Conservation (phyloP, 2,797 vertebrate genomes). For the Simalia tracyae region DNA sequence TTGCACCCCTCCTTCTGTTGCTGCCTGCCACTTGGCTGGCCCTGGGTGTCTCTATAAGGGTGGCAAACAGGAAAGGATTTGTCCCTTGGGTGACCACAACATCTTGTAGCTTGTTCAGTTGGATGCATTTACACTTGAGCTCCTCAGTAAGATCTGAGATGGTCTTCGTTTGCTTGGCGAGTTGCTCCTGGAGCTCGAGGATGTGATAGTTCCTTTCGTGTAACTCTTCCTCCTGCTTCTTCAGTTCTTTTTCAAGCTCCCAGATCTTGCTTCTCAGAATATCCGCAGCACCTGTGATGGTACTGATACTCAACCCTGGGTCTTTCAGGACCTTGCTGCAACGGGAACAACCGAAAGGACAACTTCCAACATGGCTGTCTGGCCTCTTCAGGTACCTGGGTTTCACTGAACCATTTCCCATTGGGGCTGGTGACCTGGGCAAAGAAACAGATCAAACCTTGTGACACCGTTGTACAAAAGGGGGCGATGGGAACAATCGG, state of each 20-base stretch:
- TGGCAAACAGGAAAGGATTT: conserved; percentile 68
- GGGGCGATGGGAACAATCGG: neutral
- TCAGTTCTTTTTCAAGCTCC: conserved; percentile 85
- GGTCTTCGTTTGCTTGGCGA: conserved; percentile 76
- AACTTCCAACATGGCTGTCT: conserved; percentile 61
- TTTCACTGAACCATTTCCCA: conserved; percentile 90
- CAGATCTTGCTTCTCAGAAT: conserved; percentile 77
- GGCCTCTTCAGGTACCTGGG: conserved; percentile 82
- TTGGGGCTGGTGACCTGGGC: conserved; percentile 69
- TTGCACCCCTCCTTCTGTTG: conserved; percentile 85
- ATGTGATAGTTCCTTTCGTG: conserved; percentile 76
- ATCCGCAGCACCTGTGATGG: conserved; percentile 65
- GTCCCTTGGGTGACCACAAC: conserved; percentile 74
- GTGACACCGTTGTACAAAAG: neutral
- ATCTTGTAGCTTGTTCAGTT: conserved; percentile 86
- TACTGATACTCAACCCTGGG: conserved; percentile 22
- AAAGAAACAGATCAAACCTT: neutral
- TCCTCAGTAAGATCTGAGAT: conserved; percentile 85
- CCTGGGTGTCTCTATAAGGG: conserved; percentile 63
- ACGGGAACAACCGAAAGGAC: conserved; percentile 52
- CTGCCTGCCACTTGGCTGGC: conserved; percentile 73
- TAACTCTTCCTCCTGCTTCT: conserved; percentile 82
- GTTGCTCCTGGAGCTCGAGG: conserved; percentile 81
- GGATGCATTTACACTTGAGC: conserved; percentile 84
- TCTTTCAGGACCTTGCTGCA: conserved; percentile 49